phyloP scores from a whole-genome alignment of 2,888 invertebrate genomes.

The Drosophila recens region DNA sequence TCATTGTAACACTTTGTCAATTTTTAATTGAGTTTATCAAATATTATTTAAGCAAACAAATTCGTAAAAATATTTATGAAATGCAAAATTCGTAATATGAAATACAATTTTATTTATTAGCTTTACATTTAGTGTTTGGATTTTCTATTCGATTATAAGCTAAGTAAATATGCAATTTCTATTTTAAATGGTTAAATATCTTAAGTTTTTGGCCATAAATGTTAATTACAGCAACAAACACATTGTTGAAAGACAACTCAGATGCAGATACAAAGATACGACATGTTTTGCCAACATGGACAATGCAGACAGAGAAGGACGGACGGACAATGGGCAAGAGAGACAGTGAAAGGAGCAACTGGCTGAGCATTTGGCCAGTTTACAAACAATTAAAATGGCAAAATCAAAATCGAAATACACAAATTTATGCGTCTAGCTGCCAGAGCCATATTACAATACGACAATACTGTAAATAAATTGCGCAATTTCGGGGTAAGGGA shows the following conservation, averaged over 20 bases:
- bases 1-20: constrained; percentile 1
- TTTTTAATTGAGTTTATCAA: neutral
- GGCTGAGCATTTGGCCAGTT: constrained; percentile 56
- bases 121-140: neutral
- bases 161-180: constrained; percentile 2
- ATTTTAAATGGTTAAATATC: constrained; percentile 19
- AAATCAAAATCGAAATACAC: constrained; percentile 78
- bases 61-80: neutral
- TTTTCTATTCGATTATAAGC: neutral
- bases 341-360: constrained; percentile 50
- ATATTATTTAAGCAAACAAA: constrained; percentile 1
- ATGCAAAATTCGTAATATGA: neutral
- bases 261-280: constrained; percentile 70
- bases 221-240: constrained; percentile 59
- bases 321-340: constrained; percentile 12
- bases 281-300: constrained; percentile 67
- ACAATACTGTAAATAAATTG: constrained; percentile 65
- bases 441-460: constrained; percentile 53
- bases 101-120: constrained; percentile 1
- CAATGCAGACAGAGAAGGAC: constrained; percentile 44
- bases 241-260: constrained; percentile 54
- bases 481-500: constrained; percentile 33
- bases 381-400: constrained; percentile 78
- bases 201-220: constrained; percentile 66
- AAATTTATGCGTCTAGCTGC: constrained; percentile 80